These are phyloP conservation scores for Heliconius congener DNA, from an alignment of 1,140 invertebrate genomes.

Conservation along the genomic window DNA sequence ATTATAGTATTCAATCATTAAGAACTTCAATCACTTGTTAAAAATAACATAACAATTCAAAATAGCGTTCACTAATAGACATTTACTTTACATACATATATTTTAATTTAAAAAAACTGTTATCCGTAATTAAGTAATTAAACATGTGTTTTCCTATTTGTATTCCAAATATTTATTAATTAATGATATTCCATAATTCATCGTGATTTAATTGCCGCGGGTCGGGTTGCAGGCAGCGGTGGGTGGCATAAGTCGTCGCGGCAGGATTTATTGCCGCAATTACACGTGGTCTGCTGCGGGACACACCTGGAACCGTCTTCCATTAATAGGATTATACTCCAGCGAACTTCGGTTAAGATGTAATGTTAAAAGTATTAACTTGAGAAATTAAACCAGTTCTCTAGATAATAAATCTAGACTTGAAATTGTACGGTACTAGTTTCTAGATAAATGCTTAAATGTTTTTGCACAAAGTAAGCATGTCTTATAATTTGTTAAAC, in stretches of 20 bases:
- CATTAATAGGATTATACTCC: constrained; percentile 56
- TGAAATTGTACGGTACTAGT: not conserved
- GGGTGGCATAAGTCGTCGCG: constrained; percentile 57
- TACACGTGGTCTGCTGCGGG: constrained; percentile 62
- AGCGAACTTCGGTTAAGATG: constrained; percentile 49
- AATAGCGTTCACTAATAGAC: too few relatives aligned
- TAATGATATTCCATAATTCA: constrained; percentile 60
- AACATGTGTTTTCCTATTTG: not conserved
- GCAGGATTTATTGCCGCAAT: constrained; percentile 73
- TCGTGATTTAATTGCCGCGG: constrained; percentile 70
- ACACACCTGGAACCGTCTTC: constrained; percentile 65
- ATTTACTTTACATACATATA: too few relatives aligned
- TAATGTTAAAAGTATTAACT: constrained; percentile 39
- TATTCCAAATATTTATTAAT: constrained; percentile 40
- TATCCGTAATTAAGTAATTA: not conserved
- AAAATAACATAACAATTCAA: too few relatives aligned
- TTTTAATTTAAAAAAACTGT: not conserved
- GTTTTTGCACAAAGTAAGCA: too few relatives aligned
- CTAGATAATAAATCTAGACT: not conserved
- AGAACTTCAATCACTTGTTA: too few relatives aligned
- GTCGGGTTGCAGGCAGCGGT: constrained; percentile 47
- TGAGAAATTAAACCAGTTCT: constrained; percentile 17
- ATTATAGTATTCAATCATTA: too few relatives aligned
- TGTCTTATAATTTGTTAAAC: too few relatives aligned
- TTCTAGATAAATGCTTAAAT: too few relatives aligned